These are phyloP conservation scores for Drosophila teissieri DNA, from an alignment of 1,140 invertebrate genomes.

Conservation along the genomic window DNA sequence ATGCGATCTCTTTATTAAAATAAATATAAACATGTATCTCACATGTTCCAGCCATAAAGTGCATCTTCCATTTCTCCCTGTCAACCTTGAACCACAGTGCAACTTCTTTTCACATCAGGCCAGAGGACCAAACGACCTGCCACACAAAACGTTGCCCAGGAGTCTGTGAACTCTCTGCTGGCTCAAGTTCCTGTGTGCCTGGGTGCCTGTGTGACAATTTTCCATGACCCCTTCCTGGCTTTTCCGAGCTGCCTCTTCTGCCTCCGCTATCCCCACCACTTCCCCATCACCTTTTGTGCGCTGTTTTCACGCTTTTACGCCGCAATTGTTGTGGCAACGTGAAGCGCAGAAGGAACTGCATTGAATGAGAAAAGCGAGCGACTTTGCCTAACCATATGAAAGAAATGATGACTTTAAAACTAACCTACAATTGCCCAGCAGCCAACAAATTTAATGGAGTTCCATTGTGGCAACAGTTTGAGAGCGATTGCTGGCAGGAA, in stretches of 20 bases:
- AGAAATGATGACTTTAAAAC: constrained; percentile 75
- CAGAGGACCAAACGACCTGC: constrained; percentile 40
- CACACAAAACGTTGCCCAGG: constrained; percentile 48
- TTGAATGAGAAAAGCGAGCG: constrained; percentile 40
- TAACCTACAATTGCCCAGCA: constrained; percentile 64
- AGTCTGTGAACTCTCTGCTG: constrained; percentile 70
- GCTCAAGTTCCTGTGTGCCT: constrained; percentile 58
- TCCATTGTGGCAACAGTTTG: constrained; percentile 65
- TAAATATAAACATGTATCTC: too few species aligned
- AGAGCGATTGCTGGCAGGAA: constrained; percentile 45
- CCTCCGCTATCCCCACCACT: constrained; percentile 3
- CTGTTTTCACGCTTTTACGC: constrained; percentile 80
- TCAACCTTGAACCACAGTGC: constrained; percentile 31
- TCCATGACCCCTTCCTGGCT: constrained; percentile 60
- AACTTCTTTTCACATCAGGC: constrained; percentile 69
- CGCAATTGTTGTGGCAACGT: constrained; percentile 70
- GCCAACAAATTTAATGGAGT: constrained; percentile 30
- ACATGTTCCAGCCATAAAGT: not conserved
- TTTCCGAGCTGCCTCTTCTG: not conserved
- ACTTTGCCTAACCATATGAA: constrained; percentile 62
- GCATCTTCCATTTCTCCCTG: constrained; percentile 4
- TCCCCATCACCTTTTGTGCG: constrained; percentile 40
- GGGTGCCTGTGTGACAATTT: constrained; percentile 67
- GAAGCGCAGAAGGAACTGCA: constrained; percentile 35
- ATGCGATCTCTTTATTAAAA: too few species aligned